These are phyloP conservation scores for Poeciliopsis prolifica DNA, from an alignment of 2,113 vertebrate species.

Conservation along the genomic window DNA sequence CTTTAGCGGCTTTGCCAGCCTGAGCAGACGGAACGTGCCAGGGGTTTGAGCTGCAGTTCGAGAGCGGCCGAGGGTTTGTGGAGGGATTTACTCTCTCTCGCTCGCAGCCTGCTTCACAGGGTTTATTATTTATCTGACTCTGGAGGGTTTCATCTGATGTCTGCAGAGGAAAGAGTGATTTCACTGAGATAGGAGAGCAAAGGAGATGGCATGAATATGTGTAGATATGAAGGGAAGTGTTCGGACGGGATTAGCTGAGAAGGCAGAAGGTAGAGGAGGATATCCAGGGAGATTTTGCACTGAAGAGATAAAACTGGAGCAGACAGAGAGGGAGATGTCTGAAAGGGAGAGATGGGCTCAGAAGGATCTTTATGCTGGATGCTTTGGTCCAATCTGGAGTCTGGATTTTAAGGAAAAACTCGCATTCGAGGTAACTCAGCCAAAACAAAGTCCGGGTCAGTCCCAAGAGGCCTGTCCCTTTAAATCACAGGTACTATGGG, in stretches of 20 bases:
- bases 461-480: conserved; percentile 66
- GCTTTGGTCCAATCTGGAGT: conserved; percentile 41
- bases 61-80: conserved; percentile 2
- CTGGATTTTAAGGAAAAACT: conserved; percentile 63
- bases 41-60: conserved; percentile 49
- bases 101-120: conserved; percentile 49
- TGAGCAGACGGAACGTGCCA: conserved; percentile 48
- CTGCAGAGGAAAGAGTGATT: conserved; percentile 31
- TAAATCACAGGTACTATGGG: conserved; percentile 57
- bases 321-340: conserved; percentile 3
- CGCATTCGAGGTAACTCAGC: conserved; percentile 66
- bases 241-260: conserved; percentile 25
- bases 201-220: conserved; percentile 4
- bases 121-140: conserved; percentile 66
- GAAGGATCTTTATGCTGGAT: conserved; percentile 49
- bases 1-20: conserved; percentile 59
- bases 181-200: conserved; percentile 11
- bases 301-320: conserved; percentile 19
- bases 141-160: conserved; percentile 45
- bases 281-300: conserved; percentile 24
- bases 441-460: conserved; percentile 66
- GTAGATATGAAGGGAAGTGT: conserved; percentile 16
- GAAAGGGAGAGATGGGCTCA: conserved; percentile 29
- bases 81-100: conserved; percentile 54
- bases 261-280: conserved; percentile 26